Evolutionary conservation across 2,797 vertebrate genomes (phyloP).

Genomic region (Poeciliopsis presidionis): DNA sequence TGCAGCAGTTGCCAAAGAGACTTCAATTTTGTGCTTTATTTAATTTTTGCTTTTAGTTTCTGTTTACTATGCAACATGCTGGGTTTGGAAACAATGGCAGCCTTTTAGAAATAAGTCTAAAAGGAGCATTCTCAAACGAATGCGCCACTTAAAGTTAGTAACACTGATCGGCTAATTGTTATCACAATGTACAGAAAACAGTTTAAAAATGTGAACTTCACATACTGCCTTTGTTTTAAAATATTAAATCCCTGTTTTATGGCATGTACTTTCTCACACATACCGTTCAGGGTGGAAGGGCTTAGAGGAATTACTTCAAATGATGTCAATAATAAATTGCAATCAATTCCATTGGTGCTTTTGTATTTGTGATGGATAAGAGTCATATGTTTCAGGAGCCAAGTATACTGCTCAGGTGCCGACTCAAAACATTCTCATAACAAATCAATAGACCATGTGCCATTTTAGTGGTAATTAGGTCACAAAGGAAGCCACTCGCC

Average conservation of each 20-base stretch:
- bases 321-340: background rate
- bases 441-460: background rate
- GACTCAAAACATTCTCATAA: conserved; percentile 10
- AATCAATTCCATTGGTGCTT: background rate
- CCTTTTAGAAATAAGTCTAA: background rate
- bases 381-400: background rate
- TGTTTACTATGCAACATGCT: background rate
- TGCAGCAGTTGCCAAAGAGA: background rate
- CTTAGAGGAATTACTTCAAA: background rate
- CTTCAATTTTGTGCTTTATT: background rate
- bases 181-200: background rate
- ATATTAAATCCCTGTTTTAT: background rate
- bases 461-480: conserved; percentile 19
- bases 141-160: background rate
- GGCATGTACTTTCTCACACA: background rate
- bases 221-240: background rate
- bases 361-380: background rate
- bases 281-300: background rate
- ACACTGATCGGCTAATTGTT: background rate
- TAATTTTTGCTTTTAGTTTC: background rate
- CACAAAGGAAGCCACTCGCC: background rate
- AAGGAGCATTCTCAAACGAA: background rate
- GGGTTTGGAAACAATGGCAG: background rate
- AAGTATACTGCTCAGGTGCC: background rate
- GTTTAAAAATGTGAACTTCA: background rate